Evolutionary conservation across 2,888 invertebrate genomes (phyloP).

Genomic region (Drosophila parthenogenetica): DNA sequence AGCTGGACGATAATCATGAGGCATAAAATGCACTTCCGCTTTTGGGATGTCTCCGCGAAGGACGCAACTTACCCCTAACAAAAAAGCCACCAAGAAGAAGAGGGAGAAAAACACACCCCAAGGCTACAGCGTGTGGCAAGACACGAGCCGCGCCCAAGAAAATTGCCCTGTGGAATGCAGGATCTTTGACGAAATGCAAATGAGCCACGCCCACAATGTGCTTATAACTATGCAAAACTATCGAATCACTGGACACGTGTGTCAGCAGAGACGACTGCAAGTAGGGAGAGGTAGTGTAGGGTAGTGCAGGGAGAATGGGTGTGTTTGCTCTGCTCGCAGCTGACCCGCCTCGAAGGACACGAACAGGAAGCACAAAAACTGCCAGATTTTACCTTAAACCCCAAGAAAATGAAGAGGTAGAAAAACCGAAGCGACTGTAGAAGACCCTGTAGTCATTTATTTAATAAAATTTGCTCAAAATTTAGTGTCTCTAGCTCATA

Average conservation of each 20-base stretch:
- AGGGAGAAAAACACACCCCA: slow-evolving; percentile 5
- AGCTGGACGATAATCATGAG: slow-evolving; percentile 69
- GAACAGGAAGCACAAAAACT: slow-evolving; percentile 25
- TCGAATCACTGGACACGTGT: slow-evolving; percentile 68
- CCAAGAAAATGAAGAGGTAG: not conserved
- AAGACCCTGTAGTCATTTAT: no score
- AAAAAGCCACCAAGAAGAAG: not conserved
- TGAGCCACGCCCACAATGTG: slow-evolving; percentile 60
- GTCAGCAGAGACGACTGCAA: slow-evolving; percentile 24
- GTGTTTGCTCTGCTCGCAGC: slow-evolving; percentile 39
- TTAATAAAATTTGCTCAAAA: not conserved
- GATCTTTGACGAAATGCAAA: slow-evolving; percentile 41
- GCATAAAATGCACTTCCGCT: slow-evolving; percentile 79
- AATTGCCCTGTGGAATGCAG: slow-evolving; percentile 46
- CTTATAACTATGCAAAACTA: slow-evolving; percentile 54
- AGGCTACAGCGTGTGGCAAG: slow-evolving; percentile 62
- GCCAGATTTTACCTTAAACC: slow-evolving; percentile 67
- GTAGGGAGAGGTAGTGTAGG: slow-evolving; percentile 9
- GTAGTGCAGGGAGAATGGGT: slow-evolving; percentile 26
- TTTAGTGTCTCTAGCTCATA: no score
- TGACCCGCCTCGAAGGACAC: slow-evolving; percentile 60
- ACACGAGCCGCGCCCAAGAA: slow-evolving; percentile 20
- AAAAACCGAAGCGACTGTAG: no score
- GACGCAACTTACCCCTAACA: slow-evolving; percentile 42
- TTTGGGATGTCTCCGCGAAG: slow-evolving; percentile 35